Evolutionary conservation across 2,888 invertebrate species (phyloP).

Genomic region (Danaus chrysippus): DNA sequence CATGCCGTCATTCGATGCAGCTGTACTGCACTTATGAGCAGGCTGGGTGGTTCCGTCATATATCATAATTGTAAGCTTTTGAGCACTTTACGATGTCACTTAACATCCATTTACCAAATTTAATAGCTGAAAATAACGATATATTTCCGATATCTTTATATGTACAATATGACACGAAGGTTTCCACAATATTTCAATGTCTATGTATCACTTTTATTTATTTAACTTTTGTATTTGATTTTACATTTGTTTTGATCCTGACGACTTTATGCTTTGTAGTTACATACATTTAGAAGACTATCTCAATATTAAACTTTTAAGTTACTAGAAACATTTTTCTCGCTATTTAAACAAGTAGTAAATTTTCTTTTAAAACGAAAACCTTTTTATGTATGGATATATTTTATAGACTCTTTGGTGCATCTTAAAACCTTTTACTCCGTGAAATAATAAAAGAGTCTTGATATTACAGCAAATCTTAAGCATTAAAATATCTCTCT

Average conservation of each 20-base stretch:
- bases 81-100: constrained; percentile 17
- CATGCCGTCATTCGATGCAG: constrained; percentile 31
- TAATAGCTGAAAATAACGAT: constrained; percentile 13
- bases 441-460: constrained; percentile 4
- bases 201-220: no score
- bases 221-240: no score
- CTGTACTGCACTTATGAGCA: constrained; percentile 42
- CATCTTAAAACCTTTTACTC: constrained; percentile 2
- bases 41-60: constrained; percentile 42
- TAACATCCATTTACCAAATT: constrained; percentile 19
- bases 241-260: no score
- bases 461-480: constrained; percentile 6
- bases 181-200: no score
- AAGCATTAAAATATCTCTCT: constrained; percentile 7
- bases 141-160: constrained; percentile 9
- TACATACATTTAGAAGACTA: no score
- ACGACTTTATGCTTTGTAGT: no score
- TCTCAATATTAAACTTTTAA: no score
- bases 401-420: constrained; percentile 1
- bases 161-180: no score
- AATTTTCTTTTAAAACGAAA: no score
- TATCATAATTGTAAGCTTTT: constrained; percentile 34
- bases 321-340: no score
- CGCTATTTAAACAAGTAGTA: no score
- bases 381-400: neutral